A percentile compares a stretch with the other conserved stretches of the same genome.
These are phyloP conservation scores for Pelobates fuscus DNA, from an alignment of 2,113 vertebrate genomes.

Conservation along the genomic window DNA sequence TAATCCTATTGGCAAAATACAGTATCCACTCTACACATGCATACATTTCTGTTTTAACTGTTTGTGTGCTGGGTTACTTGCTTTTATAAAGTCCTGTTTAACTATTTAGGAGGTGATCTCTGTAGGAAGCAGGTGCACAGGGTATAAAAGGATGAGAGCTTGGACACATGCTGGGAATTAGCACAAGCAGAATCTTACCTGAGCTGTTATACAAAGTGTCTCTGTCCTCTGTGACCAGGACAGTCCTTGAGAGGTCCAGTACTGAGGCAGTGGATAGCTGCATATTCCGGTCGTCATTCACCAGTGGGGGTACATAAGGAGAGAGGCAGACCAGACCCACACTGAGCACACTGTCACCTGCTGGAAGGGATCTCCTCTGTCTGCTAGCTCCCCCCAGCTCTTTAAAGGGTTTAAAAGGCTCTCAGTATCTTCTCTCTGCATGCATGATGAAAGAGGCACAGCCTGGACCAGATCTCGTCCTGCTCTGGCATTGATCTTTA, in stretches of 20 bases:
- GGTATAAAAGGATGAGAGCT: not conserved
- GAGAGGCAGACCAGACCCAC: not conserved
- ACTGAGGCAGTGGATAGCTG: slow-evolving; percentile 60
- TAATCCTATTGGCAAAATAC: too few relatives aligned
- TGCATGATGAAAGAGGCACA: slow-evolving; percentile 19
- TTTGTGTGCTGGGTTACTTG: too few relatives aligned
- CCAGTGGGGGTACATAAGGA: slow-evolving; percentile 7
- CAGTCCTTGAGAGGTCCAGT: slow-evolving; percentile 61
- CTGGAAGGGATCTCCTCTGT: not conserved
- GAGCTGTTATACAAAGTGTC: slow-evolving; percentile 54
- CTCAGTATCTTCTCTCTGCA: slow-evolving; percentile 25
- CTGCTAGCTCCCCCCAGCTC: slow-evolving; percentile 23
- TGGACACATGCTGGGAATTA: not conserved
- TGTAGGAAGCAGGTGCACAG: too few relatives aligned
- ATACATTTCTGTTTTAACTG: too few relatives aligned
- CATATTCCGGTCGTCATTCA: slow-evolving; percentile 58
- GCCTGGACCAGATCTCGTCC: slow-evolving; percentile 30
- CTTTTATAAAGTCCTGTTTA: too few relatives aligned
- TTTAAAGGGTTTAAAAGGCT: slow-evolving; percentile 4
- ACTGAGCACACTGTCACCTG: not conserved
- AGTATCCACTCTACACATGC: too few relatives aligned
- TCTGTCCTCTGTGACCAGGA: slow-evolving; percentile 52
- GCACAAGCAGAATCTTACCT: slow-evolving; percentile 64
- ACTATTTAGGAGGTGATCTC: not conserved
- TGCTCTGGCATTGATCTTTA: slow-evolving; percentile 32